Evolutionary conservation across 2,113 vertebrate genomes (phyloP).

Genomic region (Brienomyrus brachyistius): DNA sequence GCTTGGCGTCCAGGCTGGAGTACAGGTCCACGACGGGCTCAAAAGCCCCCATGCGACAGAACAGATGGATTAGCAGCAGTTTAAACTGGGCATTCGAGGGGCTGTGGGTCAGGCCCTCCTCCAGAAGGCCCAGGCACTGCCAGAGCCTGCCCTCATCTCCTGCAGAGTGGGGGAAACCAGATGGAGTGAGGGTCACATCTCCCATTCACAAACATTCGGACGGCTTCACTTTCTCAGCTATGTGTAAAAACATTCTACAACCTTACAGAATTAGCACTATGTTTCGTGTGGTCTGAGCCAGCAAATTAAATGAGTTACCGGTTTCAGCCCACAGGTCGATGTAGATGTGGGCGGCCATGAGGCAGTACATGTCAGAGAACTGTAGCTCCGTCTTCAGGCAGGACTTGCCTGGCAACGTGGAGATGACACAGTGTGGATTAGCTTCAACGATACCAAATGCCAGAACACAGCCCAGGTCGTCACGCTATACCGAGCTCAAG

Average conservation of each 20-base stretch:
- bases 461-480: background rate
- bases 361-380: conserved; percentile 93
- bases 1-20: conserved; percentile 92
- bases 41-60: conserved; percentile 86
- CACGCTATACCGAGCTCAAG: background rate
- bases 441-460: background rate
- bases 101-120: conserved; percentile 80
- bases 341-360: conserved; percentile 89
- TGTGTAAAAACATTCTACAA: background rate
- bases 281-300: background rate
- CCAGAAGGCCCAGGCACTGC: conserved; percentile 76
- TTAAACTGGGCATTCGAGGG: conserved; percentile 95
- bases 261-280: background rate
- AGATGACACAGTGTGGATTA: background rate
- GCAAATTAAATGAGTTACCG: conserved; percentile 53
- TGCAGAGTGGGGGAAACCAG: conserved; percentile 42
- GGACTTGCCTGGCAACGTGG: conserved; percentile 63
- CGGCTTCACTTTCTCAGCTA: background rate
- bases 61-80: conserved; percentile 90
- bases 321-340: conserved; percentile 84
- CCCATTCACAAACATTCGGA: background rate
- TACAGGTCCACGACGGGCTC: conserved; percentile 93
- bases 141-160: conserved; percentile 79
- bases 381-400: conserved; percentile 94
- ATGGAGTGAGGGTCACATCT: background rate